Evolutionary conservation across 2,113 vertebrate species (phyloP).

Genomic region (human (Homo sapiens)): DNA sequence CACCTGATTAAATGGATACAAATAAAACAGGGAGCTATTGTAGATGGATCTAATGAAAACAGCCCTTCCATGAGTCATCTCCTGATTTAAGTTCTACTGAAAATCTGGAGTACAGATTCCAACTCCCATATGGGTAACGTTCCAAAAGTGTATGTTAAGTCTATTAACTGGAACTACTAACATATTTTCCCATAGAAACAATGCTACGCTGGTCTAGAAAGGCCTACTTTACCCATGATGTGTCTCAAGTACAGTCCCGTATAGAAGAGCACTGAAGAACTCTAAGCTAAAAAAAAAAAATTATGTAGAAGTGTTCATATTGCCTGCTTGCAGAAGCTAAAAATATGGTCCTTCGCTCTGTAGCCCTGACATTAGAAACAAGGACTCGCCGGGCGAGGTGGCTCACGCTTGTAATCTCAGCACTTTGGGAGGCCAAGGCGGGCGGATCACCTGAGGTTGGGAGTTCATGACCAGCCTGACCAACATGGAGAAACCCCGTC

Average conservation of each 20-base stretch:
- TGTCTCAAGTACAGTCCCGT: not conserved
- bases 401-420: too few relatives aligned
- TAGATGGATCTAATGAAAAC: not conserved
- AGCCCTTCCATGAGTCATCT: not conserved
- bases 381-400: not conserved
- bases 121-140: not conserved
- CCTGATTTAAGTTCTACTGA: not conserved
- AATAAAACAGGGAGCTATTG: not conserved
- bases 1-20: not conserved
- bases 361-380: not conserved
- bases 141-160: conserved; percentile 12
- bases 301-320: not conserved
- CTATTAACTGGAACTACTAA: not conserved
- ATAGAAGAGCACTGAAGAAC: not conserved
- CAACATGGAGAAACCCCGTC: too few relatives aligned
- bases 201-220: not conserved
- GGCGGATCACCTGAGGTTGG: too few relatives aligned
- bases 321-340: not conserved
- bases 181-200: not conserved
- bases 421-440: too few relatives aligned
- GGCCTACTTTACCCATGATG: not conserved
- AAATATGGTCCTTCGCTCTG: not conserved
- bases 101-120: conserved; percentile 12
- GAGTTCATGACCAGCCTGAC: too few relatives aligned
- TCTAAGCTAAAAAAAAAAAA: not conserved